A percentile compares a stretch with the other conserved stretches of the same genome.
phyloP scores from a whole-genome alignment of 2,113 vertebrate species.

The Labeo rohita region DNA sequence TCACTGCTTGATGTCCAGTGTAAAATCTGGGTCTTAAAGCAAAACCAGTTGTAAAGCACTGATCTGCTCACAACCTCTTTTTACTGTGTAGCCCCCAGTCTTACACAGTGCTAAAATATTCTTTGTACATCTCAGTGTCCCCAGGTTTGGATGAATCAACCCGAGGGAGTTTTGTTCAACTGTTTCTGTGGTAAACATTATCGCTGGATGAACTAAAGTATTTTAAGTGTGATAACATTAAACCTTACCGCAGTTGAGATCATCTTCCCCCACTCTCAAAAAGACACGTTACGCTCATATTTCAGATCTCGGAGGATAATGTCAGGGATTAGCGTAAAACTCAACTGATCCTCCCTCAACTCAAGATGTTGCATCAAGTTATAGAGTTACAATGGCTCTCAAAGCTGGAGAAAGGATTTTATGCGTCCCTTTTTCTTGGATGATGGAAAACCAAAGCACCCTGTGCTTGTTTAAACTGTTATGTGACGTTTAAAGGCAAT shows the following conservation, averaged over 20 bases:
- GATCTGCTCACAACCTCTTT: background rate
- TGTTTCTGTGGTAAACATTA: slow-evolving; percentile 45
- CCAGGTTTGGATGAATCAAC: background rate
- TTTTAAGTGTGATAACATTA: slow-evolving; percentile 48
- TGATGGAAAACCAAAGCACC: slow-evolving; percentile 19
- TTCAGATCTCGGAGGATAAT: slow-evolving; percentile 43
- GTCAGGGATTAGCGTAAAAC: slow-evolving; percentile 37
- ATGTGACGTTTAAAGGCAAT: slow-evolving; percentile 62
- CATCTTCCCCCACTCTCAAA: slow-evolving; percentile 9
- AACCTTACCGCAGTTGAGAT: slow-evolving; percentile 30
- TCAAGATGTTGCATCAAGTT: slow-evolving; percentile 29
- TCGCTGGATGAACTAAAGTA: slow-evolving; percentile 21
- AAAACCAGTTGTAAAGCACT: background rate
- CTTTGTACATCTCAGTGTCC: slow-evolving; percentile 6
- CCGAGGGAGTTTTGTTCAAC: background rate
- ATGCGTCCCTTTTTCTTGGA: slow-evolving; percentile 7
- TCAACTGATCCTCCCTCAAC: slow-evolving; percentile 33
- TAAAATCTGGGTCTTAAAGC: background rate
- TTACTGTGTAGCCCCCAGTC: background rate
- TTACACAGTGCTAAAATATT: background rate
- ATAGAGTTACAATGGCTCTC: slow-evolving; percentile 30
- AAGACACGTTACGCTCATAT: slow-evolving; percentile 33
- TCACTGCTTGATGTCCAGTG: background rate
- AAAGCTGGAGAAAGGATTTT: slow-evolving; percentile 21
- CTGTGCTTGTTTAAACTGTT: slow-evolving; percentile 20